These are phyloP conservation scores for Tursiops truncatus DNA, from an alignment of 2,113 vertebrate species.

Conservation along the genomic window DNA sequence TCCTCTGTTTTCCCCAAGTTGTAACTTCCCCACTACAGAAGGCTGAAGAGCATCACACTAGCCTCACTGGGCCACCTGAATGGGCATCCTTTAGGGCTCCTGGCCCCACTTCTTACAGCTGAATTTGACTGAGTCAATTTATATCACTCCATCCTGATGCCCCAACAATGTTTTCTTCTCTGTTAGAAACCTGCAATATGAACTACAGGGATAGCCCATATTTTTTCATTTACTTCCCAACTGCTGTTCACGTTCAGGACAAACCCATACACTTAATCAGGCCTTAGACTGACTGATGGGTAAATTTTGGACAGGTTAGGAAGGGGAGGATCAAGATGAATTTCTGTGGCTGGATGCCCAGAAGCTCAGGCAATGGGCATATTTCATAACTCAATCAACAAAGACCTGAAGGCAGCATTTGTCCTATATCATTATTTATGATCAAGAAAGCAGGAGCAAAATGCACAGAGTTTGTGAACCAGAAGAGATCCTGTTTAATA, in stretches of 20 bases:
- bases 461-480: conserved; percentile 33
- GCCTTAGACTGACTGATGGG: conserved; percentile 1
- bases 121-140: not conserved
- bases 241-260: not conserved
- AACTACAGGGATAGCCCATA: not conserved
- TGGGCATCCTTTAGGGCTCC: not conserved
- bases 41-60: not conserved
- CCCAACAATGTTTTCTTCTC: not conserved
- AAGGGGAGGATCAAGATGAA: conserved; percentile 9
- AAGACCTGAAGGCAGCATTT: conserved; percentile 40
- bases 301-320: not conserved
- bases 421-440: conserved; percentile 41
- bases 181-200: not conserved
- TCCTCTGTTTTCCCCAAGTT: not conserved
- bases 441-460: conserved; percentile 5
- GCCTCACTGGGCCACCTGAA: not conserved
- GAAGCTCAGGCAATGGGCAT: conserved; percentile 29
- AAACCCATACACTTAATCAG: not conserved
- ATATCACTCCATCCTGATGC: not conserved
- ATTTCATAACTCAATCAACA: conserved; percentile 64
- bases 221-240: conserved; percentile 14
- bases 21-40: not conserved
- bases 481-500: conserved; percentile 50
- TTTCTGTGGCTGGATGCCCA: not conserved
- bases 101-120: not conserved